Evolutionary conservation across 2,113 vertebrate species (phyloP).

Genomic region (Tonatia bakeri): DNA sequence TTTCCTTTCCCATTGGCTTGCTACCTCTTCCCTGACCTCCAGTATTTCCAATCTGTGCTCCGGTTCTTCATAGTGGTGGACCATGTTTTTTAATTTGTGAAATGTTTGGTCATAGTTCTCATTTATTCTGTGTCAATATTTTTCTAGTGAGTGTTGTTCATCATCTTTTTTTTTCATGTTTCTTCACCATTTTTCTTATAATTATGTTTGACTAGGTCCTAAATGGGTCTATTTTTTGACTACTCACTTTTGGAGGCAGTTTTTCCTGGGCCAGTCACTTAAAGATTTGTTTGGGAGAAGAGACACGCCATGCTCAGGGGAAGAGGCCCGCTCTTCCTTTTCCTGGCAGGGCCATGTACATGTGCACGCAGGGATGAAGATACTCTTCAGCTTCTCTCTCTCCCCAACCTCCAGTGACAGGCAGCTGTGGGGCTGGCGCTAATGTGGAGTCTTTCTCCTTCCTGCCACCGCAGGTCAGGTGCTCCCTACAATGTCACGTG

Average conservation of each 20-base stretch:
- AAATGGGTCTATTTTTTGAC: not conserved
- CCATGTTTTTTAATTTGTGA: not conserved
- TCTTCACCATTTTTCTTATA: not conserved
- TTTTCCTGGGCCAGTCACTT: not conserved
- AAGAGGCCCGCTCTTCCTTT: not conserved
- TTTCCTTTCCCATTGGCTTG: not conserved
- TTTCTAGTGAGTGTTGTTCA: not conserved
- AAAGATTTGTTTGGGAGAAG: not conserved
- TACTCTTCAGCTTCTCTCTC: not conserved
- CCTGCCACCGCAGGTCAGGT: not conserved
- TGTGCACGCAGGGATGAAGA: not conserved
- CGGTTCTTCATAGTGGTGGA: not conserved
- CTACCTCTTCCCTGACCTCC: not conserved
- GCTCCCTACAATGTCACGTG: not conserved
- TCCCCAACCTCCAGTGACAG: not conserved
- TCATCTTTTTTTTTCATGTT: not conserved
- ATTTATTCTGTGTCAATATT: not conserved
- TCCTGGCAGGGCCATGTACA: not conserved
- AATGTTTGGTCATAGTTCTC: not conserved
- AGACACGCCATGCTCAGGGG: not conserved
- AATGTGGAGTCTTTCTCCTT: not conserved
- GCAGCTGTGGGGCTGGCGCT: not conserved
- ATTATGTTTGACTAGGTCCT: not conserved
- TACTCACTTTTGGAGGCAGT: not conserved
- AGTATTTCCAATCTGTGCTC: not conserved